phyloP scores from a whole-genome alignment of 2,113 vertebrate genomes.

The Lagenorhynchus albirostris region DNA sequence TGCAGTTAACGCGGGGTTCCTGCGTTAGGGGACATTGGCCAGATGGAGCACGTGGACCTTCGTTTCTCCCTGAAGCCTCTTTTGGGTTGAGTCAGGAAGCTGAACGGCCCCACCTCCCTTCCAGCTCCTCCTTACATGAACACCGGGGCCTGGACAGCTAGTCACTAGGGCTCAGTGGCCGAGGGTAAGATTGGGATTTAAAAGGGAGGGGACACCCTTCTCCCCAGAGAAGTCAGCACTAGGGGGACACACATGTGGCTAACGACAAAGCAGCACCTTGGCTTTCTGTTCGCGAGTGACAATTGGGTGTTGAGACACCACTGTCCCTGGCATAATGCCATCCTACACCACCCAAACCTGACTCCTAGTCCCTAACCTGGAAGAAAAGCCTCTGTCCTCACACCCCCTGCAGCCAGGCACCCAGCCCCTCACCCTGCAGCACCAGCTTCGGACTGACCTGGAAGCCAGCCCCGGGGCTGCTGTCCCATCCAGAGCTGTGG shows the following conservation, averaged over 20 bases:
- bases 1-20: no score
- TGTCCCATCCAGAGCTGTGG: slow-evolving; percentile 83
- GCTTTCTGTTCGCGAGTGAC: neutral
- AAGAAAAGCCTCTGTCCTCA: neutral
- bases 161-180: neutral
- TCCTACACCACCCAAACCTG: no score
- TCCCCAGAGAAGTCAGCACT: neutral
- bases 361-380: neutral
- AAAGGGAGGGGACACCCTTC: neutral
- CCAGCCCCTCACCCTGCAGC: neutral
- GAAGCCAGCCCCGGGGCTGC: slow-evolving; percentile 91
- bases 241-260: neutral
- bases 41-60: no score
- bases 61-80: neutral
- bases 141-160: neutral
- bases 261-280: neutral
- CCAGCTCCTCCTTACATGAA: neutral
- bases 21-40: no score
- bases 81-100: neutral
- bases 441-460: slow-evolving; percentile 76
- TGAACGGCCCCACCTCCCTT: neutral
- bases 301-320: neutral
- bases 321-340: neutral
- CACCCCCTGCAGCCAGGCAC: neutral
- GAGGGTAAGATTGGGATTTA: neutral